Evolutionary conservation across 1,140 invertebrate genomes (phyloP).

Genomic region (Trissolcus basalis): DNA sequence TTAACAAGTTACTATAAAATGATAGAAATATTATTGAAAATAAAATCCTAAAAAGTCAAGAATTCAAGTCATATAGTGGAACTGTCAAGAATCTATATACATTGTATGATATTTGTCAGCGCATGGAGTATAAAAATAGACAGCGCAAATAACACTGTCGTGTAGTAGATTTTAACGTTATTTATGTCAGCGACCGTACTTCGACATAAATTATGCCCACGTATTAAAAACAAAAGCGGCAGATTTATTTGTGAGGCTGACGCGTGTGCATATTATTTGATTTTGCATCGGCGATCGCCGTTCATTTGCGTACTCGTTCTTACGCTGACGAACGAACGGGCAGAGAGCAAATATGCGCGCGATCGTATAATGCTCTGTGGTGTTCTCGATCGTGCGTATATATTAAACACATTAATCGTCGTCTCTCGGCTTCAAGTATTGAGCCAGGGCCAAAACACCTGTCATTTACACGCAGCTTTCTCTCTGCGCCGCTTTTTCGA

Average conservation of each 20-base stretch:
- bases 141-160: conserved; percentile 1
- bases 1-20: no score
- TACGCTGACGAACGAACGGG: conserved; percentile 6
- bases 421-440: neutral
- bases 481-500: conserved; percentile 5
- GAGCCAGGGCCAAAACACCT: conserved; percentile 9
- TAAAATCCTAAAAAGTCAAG: no score
- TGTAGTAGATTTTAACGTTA: conserved; percentile 16
- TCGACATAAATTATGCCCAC: conserved; percentile 30
- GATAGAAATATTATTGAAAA: no score
- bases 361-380: neutral
- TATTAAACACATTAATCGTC: neutral
- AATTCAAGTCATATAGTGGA: no score
- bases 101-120: conserved; percentile 15
- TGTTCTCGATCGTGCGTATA: neutral
- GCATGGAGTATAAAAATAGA: conserved; percentile 17
- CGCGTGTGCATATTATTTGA: conserved; percentile 23
- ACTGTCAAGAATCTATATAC: no score
- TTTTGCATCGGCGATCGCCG: conserved; percentile 29
- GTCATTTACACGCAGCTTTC: conserved; percentile 3
- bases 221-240: conserved; percentile 32
- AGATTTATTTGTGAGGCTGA: conserved; percentile 24
- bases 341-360: conserved; percentile 15
- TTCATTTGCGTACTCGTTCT: conserved; percentile 49
- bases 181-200: conserved; percentile 32